A percentile compares a stretch with the other conserved stretches of the same genome.
Conservation (phyloP, 1,140 invertebrate species). For the Drosophila bifasciata region DNA sequence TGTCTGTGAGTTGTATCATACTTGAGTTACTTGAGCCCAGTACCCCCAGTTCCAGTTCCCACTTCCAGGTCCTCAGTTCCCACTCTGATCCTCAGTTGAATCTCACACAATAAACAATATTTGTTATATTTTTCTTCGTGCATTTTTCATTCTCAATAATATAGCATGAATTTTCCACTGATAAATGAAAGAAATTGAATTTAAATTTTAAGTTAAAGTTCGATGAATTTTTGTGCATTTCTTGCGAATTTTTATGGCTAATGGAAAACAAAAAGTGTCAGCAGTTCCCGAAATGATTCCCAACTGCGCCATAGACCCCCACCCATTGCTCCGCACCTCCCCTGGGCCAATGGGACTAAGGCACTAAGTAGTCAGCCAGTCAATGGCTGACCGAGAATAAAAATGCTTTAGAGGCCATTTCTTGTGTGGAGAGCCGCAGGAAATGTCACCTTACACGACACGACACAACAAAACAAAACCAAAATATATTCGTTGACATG, state of each 20-base stretch:
- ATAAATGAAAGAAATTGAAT: conserved; percentile 48
- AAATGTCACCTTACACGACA: conserved; percentile 74
- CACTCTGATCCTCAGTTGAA: no score
- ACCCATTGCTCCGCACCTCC: no score
- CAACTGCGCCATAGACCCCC: conserved; percentile 10
- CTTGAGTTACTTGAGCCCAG: no score
- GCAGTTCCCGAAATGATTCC: conserved; percentile 11
- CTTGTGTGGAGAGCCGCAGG: conserved; percentile 47
- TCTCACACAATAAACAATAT: no score
- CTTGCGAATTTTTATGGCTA: conserved; percentile 16
- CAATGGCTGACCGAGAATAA: conserved; percentile 11
- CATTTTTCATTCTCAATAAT: conserved; percentile 24
- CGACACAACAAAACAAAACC: conserved; percentile 18
- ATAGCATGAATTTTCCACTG: background rate
- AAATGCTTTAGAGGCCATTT: conserved; percentile 71
- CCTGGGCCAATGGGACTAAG: no score
- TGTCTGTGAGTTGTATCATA: no score
- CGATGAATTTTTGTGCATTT: conserved; percentile 21
- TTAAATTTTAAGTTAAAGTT: conserved; percentile 28
- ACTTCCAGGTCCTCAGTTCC: no score
- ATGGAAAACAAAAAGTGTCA: conserved; percentile 20
- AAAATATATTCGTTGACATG: conserved; percentile 61
- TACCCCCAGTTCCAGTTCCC: no score
- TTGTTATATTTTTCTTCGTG: no score
- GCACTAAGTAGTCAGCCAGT: no score